Evolutionary conservation across 2,888 invertebrate genomes (phyloP).

Genomic region (Heliconius hortense): DNA sequence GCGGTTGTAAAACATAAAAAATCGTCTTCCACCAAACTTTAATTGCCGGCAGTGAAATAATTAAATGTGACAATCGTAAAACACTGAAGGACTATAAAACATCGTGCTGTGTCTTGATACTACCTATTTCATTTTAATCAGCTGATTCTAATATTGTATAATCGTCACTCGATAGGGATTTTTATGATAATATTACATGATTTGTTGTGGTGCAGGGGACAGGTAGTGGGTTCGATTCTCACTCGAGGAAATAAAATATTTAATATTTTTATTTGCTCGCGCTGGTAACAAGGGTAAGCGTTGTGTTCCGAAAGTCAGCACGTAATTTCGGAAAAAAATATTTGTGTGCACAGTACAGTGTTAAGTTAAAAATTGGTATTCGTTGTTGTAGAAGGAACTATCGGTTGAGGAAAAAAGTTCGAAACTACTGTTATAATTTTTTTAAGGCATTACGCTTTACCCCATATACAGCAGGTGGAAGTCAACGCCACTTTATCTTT

Average conservation of each 20-base stretch:
- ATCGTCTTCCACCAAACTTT: slow-evolving; percentile 75
- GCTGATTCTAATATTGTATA: slow-evolving; percentile 1
- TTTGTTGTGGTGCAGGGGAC: too few relatives aligned
- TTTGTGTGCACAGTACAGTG: too few relatives aligned
- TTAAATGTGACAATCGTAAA: slow-evolving; percentile 82
- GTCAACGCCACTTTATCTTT: not conserved
- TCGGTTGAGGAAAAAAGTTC: not conserved
- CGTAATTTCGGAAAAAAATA: too few relatives aligned
- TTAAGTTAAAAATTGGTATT: not conserved
- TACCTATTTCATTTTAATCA: not conserved
- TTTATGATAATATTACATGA: not conserved
- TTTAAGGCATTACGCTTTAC: not conserved
- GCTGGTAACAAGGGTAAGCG: too few relatives aligned
- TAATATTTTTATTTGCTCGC: too few relatives aligned
- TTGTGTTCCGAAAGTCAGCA: too few relatives aligned
- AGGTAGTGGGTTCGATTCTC: too few relatives aligned
- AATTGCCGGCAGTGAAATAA: slow-evolving; percentile 81
- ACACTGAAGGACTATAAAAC: slow-evolving; percentile 72
- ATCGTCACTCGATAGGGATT: not conserved
- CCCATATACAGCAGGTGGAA: not conserved
- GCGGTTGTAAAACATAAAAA: slow-evolving; percentile 76
- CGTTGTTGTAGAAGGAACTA: not conserved
- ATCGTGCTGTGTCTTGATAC: slow-evolving; percentile 62
- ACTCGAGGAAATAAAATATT: too few relatives aligned
- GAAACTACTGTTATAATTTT: too few relatives aligned